Conservation (phyloP, 2,113 vertebrate species). For the Colinus virginianus region DNA sequence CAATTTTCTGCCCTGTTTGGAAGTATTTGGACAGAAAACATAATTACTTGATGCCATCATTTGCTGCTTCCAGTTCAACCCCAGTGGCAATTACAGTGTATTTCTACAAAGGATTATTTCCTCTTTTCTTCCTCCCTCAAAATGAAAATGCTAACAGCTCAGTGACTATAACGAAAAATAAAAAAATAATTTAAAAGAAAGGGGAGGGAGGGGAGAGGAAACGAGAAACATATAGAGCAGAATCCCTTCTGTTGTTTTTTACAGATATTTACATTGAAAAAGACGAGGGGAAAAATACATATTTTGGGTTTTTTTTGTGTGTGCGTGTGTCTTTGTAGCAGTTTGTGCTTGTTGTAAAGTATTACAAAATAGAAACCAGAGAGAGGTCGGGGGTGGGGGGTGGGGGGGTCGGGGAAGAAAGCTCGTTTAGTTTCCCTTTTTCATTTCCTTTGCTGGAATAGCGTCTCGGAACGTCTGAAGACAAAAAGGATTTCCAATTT, state of each 20-base stretch:
- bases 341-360: constrained; percentile 48
- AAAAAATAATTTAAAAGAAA: not conserved
- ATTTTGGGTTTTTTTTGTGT: not conserved
- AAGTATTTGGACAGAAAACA: constrained; percentile 35
- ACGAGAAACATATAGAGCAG: not conserved
- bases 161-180: not conserved
- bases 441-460: constrained; percentile 70
- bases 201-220: not conserved
- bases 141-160: constrained; percentile 18
- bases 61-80: not conserved
- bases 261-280: constrained; percentile 34
- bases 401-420: not conserved
- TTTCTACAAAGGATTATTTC: constrained; percentile 13
- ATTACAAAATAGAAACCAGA: constrained; percentile 46
- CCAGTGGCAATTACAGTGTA: not conserved
- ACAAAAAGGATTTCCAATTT: constrained; percentile 14
- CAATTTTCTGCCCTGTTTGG: constrained; percentile 43
- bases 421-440: constrained; percentile 52
- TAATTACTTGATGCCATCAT: not conserved
- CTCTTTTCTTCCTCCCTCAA: not conserved
- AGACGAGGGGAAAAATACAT: not conserved
- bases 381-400: rapidly evolving
- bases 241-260: constrained; percentile 4
- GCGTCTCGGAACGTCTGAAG: constrained; percentile 56
- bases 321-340: constrained; percentile 50